Conservation (phyloP, 1,140 invertebrate species). For the Diploscapter pachys region DNA sequence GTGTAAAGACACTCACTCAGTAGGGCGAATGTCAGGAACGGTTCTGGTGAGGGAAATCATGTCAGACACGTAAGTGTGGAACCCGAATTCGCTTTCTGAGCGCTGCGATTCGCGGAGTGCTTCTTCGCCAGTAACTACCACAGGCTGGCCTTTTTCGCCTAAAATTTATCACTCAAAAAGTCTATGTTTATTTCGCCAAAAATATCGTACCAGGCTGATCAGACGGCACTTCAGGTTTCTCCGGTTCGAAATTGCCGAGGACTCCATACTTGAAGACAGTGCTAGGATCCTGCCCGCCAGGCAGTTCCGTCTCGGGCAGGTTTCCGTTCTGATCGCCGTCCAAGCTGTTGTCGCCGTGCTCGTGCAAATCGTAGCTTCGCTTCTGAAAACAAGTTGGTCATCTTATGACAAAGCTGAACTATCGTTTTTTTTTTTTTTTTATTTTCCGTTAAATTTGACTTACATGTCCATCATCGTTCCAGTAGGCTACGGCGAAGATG, state of each 20-base stretch:
- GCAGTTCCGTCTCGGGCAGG: constrained; percentile 34
- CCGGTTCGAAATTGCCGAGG: constrained; percentile 53
- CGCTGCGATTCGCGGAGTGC: constrained; percentile 33
- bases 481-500: constrained; percentile 10
- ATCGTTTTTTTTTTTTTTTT: background rate
- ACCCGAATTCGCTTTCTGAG: constrained; percentile 49
- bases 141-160: constrained; percentile 50
- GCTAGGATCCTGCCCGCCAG: constrained; percentile 46
- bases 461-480: background rate
- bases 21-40: constrained; percentile 75
- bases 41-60: constrained; percentile 81
- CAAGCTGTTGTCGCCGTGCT: background rate
- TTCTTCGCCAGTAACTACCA: constrained; percentile 36
- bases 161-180: constrained; percentile 1
- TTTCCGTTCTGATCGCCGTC: background rate
- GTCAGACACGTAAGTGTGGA: constrained; percentile 72
- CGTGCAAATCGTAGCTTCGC: background rate
- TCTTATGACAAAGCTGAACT: background rate
- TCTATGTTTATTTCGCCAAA: background rate
- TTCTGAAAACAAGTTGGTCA: background rate
- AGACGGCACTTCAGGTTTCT: constrained; percentile 26
- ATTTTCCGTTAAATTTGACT: background rate
- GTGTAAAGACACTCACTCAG: constrained; percentile 29
- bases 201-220: constrained; percentile 24
- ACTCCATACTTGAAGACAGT: constrained; percentile 42